A percentile compares a stretch with the other conserved stretches of the same genome.
These are phyloP conservation scores for Tenualosa thibaudeaui DNA, from an alignment of 2,797 vertebrate species.

Conservation along the genomic window DNA sequence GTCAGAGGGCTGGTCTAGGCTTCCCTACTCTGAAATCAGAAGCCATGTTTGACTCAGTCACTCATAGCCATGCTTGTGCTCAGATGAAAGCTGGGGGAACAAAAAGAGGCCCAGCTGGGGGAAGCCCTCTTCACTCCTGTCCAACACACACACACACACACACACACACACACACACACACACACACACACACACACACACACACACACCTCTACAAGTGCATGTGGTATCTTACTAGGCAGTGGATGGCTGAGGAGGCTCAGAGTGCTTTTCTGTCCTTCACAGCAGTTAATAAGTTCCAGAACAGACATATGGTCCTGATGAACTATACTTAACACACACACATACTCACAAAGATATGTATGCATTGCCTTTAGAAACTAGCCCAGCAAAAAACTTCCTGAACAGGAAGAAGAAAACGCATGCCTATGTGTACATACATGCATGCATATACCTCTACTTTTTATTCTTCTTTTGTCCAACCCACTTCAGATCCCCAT, in stretches of 20 bases:
- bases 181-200: neutral
- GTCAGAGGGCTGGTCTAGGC: neutral
- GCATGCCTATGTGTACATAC: constrained; percentile 29
- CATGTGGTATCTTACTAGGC: constrained; percentile 37
- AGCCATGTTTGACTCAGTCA: neutral
- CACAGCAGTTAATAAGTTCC: constrained; percentile 59
- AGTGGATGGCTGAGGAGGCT: constrained; percentile 27
- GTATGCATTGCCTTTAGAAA: too few species aligned
- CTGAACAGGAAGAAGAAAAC: neutral
- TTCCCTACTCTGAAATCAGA: neutral
- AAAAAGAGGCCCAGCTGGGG: neutral
- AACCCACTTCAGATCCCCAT: too few species aligned
- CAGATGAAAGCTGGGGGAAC: neutral
- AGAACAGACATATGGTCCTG: constrained; percentile 74
- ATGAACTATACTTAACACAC: constrained; percentile 59
- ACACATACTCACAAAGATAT: neutral
- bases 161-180: neutral
- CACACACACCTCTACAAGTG: neutral
- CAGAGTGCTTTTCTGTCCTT: constrained; percentile 17
- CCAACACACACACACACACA: too few species aligned
- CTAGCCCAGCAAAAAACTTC: too few species aligned
- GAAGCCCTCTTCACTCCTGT: neutral
- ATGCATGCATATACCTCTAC: too few species aligned
- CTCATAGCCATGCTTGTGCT: neutral
- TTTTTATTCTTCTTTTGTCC: too few species aligned